These are phyloP conservation scores for Hephaestus fuliginosus DNA, from an alignment of 2,797 vertebrate genomes.

Conservation along the genomic window DNA sequence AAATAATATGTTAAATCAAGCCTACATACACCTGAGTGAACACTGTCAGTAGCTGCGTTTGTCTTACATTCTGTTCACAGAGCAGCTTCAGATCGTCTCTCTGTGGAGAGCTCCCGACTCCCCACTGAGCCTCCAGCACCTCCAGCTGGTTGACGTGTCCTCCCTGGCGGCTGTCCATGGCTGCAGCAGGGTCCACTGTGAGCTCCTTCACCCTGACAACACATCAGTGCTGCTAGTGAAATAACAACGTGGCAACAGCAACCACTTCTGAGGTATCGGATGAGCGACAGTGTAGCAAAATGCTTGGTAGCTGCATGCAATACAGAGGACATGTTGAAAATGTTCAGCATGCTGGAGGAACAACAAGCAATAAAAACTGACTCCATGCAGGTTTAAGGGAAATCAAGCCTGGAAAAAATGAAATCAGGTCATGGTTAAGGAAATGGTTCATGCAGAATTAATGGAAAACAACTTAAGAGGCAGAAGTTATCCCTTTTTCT, in stretches of 20 bases:
- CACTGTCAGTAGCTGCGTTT: not conserved
- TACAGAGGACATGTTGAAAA: not conserved
- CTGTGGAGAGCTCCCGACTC: constrained; percentile 95
- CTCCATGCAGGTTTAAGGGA: constrained; percentile 20
- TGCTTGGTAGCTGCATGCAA: not conserved
- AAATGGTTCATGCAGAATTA: not conserved
- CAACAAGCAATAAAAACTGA: not conserved
- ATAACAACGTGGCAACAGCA: not conserved
- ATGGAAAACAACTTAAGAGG: not conserved
- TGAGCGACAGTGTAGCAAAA: not conserved
- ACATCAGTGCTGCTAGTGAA: not conserved
- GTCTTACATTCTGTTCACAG: constrained; percentile 97
- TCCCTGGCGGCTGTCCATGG: constrained; percentile 87
- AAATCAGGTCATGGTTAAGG: constrained; percentile 3
- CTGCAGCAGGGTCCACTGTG: constrained; percentile 82
- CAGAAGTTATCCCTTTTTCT: not conserved
- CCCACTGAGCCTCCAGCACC: constrained; percentile 96
- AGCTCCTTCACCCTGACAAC: constrained; percentile 92
- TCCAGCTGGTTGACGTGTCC: constrained; percentile 93
- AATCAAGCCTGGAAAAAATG: constrained; percentile 10
- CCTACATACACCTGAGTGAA: not conserved
- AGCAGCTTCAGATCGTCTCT: constrained; percentile 97
- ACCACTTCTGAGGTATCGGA: not conserved
- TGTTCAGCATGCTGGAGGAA: not conserved
- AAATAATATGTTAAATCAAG: too few relatives aligned